A percentile compares a stretch with the other conserved stretches of the same genome.
phyloP scores from a whole-genome alignment of 2,113 vertebrate genomes.

The Cygnus buccinator region DNA sequence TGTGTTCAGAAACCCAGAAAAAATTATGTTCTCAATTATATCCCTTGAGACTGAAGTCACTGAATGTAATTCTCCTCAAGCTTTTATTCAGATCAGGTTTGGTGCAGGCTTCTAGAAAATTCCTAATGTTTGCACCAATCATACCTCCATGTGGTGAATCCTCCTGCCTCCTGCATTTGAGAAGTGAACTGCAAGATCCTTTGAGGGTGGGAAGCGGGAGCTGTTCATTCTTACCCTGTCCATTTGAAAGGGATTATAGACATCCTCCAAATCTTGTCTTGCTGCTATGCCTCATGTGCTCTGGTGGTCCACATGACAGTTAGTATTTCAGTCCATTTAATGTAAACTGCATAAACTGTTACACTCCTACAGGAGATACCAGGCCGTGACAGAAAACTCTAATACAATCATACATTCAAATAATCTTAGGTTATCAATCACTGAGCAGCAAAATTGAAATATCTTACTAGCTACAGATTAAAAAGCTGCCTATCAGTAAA shows the following conservation, averaged over 20 bases:
- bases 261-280: conserved; percentile 9
- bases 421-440: conserved; percentile 8
- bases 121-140: neutral
- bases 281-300: neutral
- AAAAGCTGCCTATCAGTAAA: conserved; percentile 39
- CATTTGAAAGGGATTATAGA: conserved; percentile 20
- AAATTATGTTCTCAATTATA: neutral
- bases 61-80: neutral
- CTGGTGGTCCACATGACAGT: conserved; percentile 34
- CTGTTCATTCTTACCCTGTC: conserved; percentile 15
- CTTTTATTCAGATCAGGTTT: neutral
- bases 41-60: neutral
- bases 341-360: conserved; percentile 23
- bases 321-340: conserved; percentile 9
- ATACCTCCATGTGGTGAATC: neutral
- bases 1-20: neutral
- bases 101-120: neutral
- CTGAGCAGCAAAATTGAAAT: neutral
- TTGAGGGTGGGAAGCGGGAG: neutral
- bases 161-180: neutral
- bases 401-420: neutral
- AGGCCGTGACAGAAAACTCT: neutral
- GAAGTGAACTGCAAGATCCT: conserved; percentile 3
- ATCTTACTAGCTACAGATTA: conserved; percentile 10
- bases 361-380: neutral